phyloP scores from a whole-genome alignment of 2,888 invertebrate genomes.

The Pseudococcus viburni region DNA sequence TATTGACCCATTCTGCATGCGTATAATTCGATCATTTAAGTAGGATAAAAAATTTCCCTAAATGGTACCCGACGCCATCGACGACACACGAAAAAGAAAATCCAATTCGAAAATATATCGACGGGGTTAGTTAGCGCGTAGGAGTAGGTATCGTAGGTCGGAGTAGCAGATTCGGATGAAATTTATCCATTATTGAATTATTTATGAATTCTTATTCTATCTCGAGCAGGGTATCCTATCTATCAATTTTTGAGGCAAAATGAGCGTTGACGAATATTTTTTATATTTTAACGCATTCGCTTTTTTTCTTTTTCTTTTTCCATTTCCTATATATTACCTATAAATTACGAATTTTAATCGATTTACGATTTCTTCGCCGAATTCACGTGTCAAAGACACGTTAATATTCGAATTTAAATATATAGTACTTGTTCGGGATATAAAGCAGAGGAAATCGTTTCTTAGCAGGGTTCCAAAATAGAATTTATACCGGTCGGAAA shows the following conservation, averaged over 20 bases:
- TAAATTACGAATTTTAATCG: conserved; percentile 2
- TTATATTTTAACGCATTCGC: neutral
- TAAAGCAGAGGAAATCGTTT: neutral
- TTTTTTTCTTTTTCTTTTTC: neutral
- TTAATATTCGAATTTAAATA: conserved; percentile 8
- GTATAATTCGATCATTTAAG: neutral
- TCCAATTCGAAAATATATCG: neutral
- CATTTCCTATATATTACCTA: neutral
- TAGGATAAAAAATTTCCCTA: neutral
- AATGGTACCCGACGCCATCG: neutral
- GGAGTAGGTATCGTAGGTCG: neutral
- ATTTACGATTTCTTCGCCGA: neutral
- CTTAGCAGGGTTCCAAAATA: neutral
- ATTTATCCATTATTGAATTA: conserved; percentile 14
- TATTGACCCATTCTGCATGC: neutral
- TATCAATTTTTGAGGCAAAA: neutral
- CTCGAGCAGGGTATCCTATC: neutral
- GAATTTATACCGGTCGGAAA: neutral
- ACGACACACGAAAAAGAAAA: neutral
- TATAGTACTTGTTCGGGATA: neutral
- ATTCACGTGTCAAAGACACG: conserved; percentile 7
- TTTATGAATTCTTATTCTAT: neutral
- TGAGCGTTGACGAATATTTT: neutral
- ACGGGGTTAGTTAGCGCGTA: neutral
- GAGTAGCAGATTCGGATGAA: neutral